These are phyloP conservation scores for Mamestra brassicae DNA, from an alignment of 2,888 invertebrate species.

Conservation along the genomic window DNA sequence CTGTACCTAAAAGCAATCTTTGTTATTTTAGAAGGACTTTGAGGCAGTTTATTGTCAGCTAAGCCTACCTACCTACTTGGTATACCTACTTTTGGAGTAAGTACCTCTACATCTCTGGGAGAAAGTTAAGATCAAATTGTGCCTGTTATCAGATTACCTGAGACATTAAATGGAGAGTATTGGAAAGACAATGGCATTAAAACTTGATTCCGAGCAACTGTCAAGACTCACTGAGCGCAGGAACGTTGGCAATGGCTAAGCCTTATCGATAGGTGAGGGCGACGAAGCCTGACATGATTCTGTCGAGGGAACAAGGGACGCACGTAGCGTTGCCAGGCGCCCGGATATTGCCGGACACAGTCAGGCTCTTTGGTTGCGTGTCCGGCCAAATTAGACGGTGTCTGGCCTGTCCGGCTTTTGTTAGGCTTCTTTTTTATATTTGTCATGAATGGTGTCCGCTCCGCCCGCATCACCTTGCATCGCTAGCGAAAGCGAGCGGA, in stretches of 20 bases:
- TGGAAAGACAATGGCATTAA: conserved; percentile 37
- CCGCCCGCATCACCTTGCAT: no score
- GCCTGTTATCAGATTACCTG: conserved; percentile 23
- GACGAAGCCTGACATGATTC: conserved; percentile 20
- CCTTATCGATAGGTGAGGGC: conserved; percentile 16
- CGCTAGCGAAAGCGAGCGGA: no score
- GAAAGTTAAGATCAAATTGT: conserved; percentile 17
- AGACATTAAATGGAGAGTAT: conserved; percentile 25
- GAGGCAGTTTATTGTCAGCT: no score
- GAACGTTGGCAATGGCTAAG: conserved; percentile 25
- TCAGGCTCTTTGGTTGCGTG: no score
- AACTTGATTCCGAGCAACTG: conserved; percentile 37
- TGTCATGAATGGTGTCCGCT: no score
- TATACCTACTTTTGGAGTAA: background rate
- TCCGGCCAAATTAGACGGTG: no score
- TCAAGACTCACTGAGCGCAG: conserved; percentile 21
- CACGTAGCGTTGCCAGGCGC: no score
- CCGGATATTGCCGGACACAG: no score
- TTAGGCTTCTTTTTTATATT: no score
- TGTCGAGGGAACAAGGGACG: conserved; percentile 2
- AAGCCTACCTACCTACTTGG: background rate
- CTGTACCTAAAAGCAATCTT: no score
- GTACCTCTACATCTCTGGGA: background rate
- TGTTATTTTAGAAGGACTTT: no score
- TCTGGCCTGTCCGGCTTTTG: no score